phyloP scores from a whole-genome alignment of 2,113 vertebrate genomes.

The Ceyx melanurus region DNA sequence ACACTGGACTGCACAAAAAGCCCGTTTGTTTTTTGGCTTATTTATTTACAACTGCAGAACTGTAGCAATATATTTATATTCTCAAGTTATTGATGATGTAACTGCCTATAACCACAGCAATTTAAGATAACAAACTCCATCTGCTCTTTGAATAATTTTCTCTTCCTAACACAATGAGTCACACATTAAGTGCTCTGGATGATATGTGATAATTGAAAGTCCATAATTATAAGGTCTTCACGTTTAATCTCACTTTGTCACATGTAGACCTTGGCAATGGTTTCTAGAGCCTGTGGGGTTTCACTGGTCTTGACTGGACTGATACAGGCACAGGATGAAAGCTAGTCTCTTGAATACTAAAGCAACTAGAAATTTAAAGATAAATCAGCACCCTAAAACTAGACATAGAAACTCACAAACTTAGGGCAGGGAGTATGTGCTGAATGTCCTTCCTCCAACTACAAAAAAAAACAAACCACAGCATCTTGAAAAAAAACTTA shows the following conservation, averaged over 20 bases:
- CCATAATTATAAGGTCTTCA: conserved; percentile 12
- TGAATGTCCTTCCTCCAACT: neutral
- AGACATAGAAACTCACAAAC: neutral
- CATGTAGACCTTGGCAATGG: neutral
- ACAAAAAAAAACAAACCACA: neutral
- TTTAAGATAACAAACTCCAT: neutral
- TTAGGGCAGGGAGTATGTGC: neutral
- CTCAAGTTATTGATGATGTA: neutral
- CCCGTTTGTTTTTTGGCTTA: neutral
- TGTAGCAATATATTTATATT: neutral
- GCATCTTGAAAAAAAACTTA: neutral
- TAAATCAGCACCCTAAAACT: neutral
- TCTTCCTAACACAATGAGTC: neutral
- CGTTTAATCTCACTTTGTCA: conserved; percentile 30
- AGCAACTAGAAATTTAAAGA: neutral
- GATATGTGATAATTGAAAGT: conserved; percentile 14
- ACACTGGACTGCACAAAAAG: neutral
- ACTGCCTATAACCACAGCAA: neutral
- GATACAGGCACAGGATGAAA: neutral
- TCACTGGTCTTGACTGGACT: neutral
- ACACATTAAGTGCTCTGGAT: neutral
- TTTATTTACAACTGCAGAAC: neutral
- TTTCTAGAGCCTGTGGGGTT: conserved; percentile 13
- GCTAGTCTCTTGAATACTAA: neutral
- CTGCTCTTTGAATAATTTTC: neutral